Percentiles rank a stretch among this genome's conserved stretches.
phyloP scores from a whole-genome alignment of 2,888 invertebrate species.

The Ochropacha duplaris region DNA sequence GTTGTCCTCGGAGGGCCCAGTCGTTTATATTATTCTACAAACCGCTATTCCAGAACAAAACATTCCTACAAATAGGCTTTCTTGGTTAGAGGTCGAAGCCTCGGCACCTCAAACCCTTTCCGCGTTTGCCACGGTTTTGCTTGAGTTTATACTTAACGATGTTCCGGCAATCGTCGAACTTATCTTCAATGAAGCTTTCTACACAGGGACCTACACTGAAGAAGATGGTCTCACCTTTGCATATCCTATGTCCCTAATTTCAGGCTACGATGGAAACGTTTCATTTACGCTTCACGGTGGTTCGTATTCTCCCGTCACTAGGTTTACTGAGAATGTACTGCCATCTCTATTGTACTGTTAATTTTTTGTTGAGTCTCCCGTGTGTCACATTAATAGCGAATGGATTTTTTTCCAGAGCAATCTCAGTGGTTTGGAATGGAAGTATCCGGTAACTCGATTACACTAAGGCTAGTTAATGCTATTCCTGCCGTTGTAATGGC shows the following conservation, averaged over 20 bases:
- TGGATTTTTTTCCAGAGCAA: slow-evolving; percentile 29
- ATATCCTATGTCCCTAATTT: not conserved
- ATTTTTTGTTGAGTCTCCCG: too few species aligned
- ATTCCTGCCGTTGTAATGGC: slow-evolving; percentile 14
- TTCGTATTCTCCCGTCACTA: not conserved
- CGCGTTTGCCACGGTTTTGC: not conserved
- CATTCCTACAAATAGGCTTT: not conserved
- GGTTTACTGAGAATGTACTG: not conserved
- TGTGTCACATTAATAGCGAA: slow-evolving; percentile 12
- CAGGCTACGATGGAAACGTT: not conserved
- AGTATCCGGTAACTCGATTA: slow-evolving; percentile 9
- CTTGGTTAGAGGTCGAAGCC: not conserved
- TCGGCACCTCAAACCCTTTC: not conserved
- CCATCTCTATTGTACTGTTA: not conserved
- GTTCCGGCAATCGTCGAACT: not conserved
- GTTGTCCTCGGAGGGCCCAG: not conserved
- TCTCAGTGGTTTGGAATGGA: slow-evolving; percentile 33
- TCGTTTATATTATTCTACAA: not conserved
- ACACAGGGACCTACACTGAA: not conserved
- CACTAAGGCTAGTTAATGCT: slow-evolving; percentile 8
- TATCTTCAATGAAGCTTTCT: not conserved
- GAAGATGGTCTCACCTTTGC: not conserved
- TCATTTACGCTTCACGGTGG: not conserved
- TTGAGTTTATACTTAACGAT: not conserved
- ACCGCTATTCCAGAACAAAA: not conserved